Conservation (phyloP, 1,140 invertebrate genomes). For the Caenorhabditis remanei region DNA sequence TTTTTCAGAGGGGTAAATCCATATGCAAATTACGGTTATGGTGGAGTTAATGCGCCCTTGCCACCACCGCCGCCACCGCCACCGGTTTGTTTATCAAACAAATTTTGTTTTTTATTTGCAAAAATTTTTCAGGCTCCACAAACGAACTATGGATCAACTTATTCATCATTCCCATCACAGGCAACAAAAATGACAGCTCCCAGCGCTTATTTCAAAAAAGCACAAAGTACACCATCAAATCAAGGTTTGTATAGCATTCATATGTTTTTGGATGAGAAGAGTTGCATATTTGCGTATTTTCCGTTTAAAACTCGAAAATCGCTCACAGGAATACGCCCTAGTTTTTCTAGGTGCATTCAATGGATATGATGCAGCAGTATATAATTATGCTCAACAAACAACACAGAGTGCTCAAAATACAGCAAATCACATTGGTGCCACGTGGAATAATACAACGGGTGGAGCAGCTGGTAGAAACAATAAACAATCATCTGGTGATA, state of each 20-base stretch:
- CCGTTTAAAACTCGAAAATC: no score
- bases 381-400: slow-evolving; percentile 22
- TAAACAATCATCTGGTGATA: neutral
- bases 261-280: no score
- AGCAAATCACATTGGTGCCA: no score
- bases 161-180: neutral
- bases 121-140: neutral
- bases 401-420: neutral
- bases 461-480: neutral
- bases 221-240: no score
- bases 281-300: no score
- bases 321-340: no score
- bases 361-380: slow-evolving; percentile 27
- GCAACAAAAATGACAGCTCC: no score
- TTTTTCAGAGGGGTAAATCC: slow-evolving; percentile 41
- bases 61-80: slow-evolving; percentile 34
- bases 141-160: no score
- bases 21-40: slow-evolving; percentile 13
- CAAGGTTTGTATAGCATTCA: no score
- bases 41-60: neutral
- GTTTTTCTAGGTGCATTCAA: neutral
- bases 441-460: neutral
- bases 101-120: neutral
- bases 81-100: neutral
- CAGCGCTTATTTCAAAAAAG: no score